A percentile compares a stretch with the other conserved stretches of the same genome.
These are phyloP conservation scores for Mormyrus lacerda DNA, from an alignment of 2,113 vertebrate species.

Conservation along the genomic window DNA sequence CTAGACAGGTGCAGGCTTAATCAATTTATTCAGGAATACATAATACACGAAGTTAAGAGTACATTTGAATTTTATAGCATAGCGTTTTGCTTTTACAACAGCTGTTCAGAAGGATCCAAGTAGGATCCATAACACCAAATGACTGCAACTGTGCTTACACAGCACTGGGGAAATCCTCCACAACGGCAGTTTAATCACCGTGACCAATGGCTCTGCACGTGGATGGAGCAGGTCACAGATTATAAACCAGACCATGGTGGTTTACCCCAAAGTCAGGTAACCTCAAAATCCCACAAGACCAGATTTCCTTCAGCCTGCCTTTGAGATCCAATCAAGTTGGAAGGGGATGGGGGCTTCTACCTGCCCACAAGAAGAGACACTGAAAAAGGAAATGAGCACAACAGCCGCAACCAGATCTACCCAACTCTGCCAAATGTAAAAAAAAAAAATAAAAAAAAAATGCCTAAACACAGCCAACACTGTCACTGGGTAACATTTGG, in stretches of 20 bases:
- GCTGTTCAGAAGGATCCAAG: conserved; percentile 50
- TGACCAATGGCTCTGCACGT: background rate
- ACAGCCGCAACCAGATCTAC: background rate
- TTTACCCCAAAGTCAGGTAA: background rate
- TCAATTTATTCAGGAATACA: conserved; percentile 67
- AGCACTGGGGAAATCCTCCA: background rate
- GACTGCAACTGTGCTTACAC: background rate
- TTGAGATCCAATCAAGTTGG: background rate
- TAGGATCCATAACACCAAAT: conserved; percentile 27
- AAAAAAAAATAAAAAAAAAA: background rate
- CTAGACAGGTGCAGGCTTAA: conserved; percentile 43
- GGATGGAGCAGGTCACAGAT: background rate
- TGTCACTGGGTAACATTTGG: background rate
- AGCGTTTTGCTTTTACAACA: conserved; percentile 68
- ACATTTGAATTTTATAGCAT: conserved; percentile 69
- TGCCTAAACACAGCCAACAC: background rate
- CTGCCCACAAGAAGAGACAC: background rate
- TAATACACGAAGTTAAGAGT: conserved; percentile 64
- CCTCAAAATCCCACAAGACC: background rate
- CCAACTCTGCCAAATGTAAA: background rate
- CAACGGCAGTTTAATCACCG: background rate
- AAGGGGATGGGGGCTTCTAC: background rate
- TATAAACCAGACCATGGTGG: background rate
- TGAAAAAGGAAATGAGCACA: background rate
- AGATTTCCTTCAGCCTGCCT: background rate